phyloP scores from a whole-genome alignment of 2,888 invertebrate species.

The Drosophila mimetica region DNA sequence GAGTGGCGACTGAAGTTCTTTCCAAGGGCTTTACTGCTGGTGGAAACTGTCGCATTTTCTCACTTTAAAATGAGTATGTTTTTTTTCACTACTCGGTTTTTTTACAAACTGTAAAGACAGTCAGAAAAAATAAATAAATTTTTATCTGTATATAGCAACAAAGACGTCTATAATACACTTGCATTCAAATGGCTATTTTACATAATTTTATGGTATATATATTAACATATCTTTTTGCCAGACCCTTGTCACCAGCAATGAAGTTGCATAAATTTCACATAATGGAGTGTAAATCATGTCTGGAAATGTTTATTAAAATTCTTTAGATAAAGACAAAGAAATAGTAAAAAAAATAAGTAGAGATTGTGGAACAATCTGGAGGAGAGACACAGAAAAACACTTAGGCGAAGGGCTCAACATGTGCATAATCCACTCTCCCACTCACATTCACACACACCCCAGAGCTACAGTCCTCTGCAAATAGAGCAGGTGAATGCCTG shows the following conservation, averaged over 20 bases:
- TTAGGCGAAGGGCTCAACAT: slow-evolving; percentile 60
- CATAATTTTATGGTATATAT: slow-evolving; percentile 18
- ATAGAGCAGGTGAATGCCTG: slow-evolving; percentile 59
- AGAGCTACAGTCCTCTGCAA: slow-evolving; percentile 50
- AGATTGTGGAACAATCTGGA: not conserved
- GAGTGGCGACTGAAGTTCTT: slow-evolving; percentile 14
- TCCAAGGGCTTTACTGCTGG: not conserved
- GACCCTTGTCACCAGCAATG: slow-evolving; percentile 11
- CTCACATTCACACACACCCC: slow-evolving; percentile 9
- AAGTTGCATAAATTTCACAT: slow-evolving; percentile 31
- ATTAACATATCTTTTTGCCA: slow-evolving; percentile 16
- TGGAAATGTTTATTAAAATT: slow-evolving; percentile 65
- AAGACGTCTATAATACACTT: not conserved
- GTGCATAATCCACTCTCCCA: slow-evolving; percentile 60
- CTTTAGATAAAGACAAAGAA: slow-evolving; percentile 34
- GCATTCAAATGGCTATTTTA: slow-evolving; percentile 8
- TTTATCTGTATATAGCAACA: too few species aligned
- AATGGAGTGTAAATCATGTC: slow-evolving; percentile 53
- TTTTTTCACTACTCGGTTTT: too few species aligned
- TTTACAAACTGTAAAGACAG: too few species aligned
- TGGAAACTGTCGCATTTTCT: not conserved
- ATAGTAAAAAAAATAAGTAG: slow-evolving; percentile 8
- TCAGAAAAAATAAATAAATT: too few species aligned
- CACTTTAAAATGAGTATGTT: not conserved
- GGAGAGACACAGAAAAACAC: slow-evolving; percentile 9